phyloP scores from a whole-genome alignment of 1,140 invertebrate genomes.

The Nephotettix cincticeps region DNA sequence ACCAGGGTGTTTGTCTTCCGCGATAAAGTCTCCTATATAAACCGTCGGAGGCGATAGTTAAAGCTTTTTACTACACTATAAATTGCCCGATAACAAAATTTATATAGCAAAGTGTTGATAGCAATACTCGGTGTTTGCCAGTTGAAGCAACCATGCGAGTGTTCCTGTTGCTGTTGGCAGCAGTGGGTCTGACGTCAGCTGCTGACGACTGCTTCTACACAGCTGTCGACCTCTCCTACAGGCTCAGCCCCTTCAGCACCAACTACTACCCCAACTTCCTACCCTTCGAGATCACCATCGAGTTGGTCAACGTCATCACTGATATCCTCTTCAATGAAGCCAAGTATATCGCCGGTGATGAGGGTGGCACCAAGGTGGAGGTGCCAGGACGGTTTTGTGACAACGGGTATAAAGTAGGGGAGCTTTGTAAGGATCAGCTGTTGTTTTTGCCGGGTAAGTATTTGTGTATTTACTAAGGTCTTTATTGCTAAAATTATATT shows the following conservation, averaged over 20 bases:
- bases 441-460: background rate
- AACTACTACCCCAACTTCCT: conserved; percentile 4
- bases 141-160: background rate
- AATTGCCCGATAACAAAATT: background rate
- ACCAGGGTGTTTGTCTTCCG: background rate
- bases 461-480: too few species aligned
- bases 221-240: background rate
- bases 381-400: background rate
- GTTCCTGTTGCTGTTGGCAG: background rate
- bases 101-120: background rate
- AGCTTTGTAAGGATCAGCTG: conserved; percentile 2
- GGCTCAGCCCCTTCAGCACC: background rate
- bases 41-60: background rate
- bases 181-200: background rate
- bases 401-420: background rate
- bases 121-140: background rate
- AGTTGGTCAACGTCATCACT: background rate
- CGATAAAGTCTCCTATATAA: conserved; percentile 2
- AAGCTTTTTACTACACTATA: conserved; percentile 10
- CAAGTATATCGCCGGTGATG: background rate
- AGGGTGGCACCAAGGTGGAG: background rate
- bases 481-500: too few species aligned
- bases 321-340: conserved; percentile 9
- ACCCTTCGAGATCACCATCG: conserved; percentile 3
- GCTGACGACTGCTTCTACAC: background rate